phyloP scores from a whole-genome alignment of 2,797 vertebrate genomes.

The Hydrocynus forskahlii region DNA sequence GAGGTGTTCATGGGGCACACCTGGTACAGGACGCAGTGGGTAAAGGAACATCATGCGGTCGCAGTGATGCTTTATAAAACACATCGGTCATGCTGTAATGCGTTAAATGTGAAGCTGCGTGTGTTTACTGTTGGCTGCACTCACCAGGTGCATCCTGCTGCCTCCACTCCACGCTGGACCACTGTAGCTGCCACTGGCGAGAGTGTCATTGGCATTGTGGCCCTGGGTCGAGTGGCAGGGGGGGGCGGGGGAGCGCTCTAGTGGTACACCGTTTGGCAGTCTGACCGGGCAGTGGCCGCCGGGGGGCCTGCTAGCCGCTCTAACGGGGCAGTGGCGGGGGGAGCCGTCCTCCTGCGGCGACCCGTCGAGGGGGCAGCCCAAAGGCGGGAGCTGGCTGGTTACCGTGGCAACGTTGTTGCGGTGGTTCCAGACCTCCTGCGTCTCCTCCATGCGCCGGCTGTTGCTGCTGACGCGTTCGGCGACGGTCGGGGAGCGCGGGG shows the following conservation, averaged over 20 bases:
- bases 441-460: slow-evolving; percentile 56
- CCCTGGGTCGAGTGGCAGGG: slow-evolving; percentile 70
- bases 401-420: slow-evolving; percentile 63
- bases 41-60: neutral
- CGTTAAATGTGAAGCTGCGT: too few relatives aligned
- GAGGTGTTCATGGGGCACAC: slow-evolving; percentile 96
- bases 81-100: too few relatives aligned
- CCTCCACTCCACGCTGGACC: slow-evolving; percentile 67
- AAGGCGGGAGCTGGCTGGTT: slow-evolving; percentile 39
- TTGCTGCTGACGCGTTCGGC: slow-evolving; percentile 57
- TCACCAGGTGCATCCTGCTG: slow-evolving; percentile 87
- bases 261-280: slow-evolving; percentile 68
- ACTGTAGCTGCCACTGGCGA: slow-evolving; percentile 59
- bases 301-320: slow-evolving; percentile 19
- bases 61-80: too few relatives aligned
- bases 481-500: neutral
- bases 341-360: slow-evolving; percentile 38
- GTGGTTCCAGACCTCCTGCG: slow-evolving; percentile 68
- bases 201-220: slow-evolving; percentile 46
- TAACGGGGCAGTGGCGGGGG: slow-evolving; percentile 28
- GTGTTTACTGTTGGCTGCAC: slow-evolving; percentile 42
- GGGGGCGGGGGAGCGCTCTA: slow-evolving; percentile 70
- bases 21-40: slow-evolving; percentile 66
- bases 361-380: slow-evolving; percentile 8
- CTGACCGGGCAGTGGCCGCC: slow-evolving; percentile 76